Conservation (phyloP, 2,888 invertebrate genomes). For the Cerastis leucographa region DNA sequence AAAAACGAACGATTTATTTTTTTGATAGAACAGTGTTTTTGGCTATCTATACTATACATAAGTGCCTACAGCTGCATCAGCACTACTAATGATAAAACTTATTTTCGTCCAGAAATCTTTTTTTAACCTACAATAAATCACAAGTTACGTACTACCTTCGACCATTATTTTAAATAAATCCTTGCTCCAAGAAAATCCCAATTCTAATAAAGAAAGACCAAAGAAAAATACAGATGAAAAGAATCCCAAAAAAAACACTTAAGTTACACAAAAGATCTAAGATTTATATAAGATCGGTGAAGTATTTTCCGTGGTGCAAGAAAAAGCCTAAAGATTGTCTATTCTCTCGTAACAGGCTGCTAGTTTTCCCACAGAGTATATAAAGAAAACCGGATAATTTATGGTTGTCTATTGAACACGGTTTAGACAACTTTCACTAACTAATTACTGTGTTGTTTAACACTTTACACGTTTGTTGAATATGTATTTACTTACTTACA, state of each 20-base stretch:
- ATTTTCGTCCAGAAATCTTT: not conserved
- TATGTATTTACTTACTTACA: too few relatives aligned
- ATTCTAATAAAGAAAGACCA: not conserved
- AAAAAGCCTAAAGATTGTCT: conserved; percentile 27
- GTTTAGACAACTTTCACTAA: conserved; percentile 29
- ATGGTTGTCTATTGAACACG: conserved; percentile 6
- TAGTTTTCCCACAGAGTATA: conserved; percentile 41
- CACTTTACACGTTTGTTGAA: not conserved
- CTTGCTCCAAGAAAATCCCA: not conserved
- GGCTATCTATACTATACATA: not conserved
- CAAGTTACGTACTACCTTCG: conserved; percentile 7
- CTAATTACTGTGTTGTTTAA: conserved; percentile 6
- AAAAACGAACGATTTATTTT: not conserved
- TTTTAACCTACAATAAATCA: conserved; percentile 10
- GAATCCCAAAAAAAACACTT: conserved; percentile 19
- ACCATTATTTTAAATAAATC: conserved; percentile 24
- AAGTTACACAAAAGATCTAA: conserved; percentile 28
- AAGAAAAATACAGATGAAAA: conserved; percentile 12
- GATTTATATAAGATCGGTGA: conserved; percentile 25
- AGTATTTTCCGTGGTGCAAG: conserved; percentile 11
- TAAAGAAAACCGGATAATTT: conserved; percentile 43
- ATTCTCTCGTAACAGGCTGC: conserved; percentile 20
- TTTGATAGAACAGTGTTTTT: not conserved
- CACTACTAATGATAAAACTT: not conserved
- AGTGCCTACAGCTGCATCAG: not conserved